These are phyloP conservation scores for Zonotrichia leucophrys DNA, from an alignment of 2,113 vertebrate genomes.

Conservation along the genomic window DNA sequence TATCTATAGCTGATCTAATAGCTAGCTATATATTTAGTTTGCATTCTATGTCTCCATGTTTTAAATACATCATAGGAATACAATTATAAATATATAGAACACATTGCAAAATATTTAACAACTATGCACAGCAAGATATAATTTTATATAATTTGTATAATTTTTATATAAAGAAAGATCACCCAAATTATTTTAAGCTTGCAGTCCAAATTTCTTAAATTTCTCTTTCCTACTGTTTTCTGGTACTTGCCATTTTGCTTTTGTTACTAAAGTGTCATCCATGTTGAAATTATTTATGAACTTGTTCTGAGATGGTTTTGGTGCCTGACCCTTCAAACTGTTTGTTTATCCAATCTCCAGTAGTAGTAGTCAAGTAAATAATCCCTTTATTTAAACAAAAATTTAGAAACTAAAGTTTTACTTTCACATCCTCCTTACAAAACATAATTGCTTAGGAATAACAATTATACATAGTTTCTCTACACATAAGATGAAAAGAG, in stretches of 20 bases:
- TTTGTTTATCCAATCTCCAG: neutral
- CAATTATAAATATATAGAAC: neutral
- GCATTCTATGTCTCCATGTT: neutral
- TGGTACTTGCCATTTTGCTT: neutral
- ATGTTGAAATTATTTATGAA: neutral
- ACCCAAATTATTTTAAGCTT: neutral
- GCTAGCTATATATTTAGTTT: neutral
- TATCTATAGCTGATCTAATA: neutral
- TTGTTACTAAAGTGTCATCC: neutral
- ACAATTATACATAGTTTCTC: rapidly evolving
- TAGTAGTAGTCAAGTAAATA: neutral
- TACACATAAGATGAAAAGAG: neutral
- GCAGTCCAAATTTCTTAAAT: neutral
- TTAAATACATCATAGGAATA: neutral
- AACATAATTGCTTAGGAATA: neutral
- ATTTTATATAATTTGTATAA: too few relatives aligned
- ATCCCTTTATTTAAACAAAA: neutral
- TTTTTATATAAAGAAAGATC: neutral
- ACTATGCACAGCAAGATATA: neutral
- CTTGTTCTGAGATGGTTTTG: neutral
- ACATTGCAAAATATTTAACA: neutral
- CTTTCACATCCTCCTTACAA: neutral
- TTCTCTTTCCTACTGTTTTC: neutral
- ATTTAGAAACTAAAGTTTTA: neutral
- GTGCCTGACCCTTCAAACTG: neutral